Base-by-base conservation (phyloP, 2,888 invertebrate species). In the Eremobia ochroleuca region DNA sequence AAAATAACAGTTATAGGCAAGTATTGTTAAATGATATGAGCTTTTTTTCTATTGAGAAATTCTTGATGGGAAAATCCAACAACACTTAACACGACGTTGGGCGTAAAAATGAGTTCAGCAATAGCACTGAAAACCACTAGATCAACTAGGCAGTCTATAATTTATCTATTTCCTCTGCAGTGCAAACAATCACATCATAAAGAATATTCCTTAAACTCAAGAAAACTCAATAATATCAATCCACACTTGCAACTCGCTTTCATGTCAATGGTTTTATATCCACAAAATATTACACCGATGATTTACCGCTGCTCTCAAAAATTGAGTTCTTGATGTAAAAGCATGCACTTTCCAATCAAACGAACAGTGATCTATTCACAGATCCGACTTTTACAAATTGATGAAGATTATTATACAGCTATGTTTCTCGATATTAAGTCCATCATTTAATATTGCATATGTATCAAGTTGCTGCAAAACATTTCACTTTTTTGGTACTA, bases 271-370 rank as follows among this genome's bases (percentile, higher is more conserved):
- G n/a, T 43, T 55, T 2, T 52, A 0, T 52, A 28, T 67, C 25
- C 25, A 43, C 25, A 40, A n/a, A 65, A 77, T 40, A 77, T 37
- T 13, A 11, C 28, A 18, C 37, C 3, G 13, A 28, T 18, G 43
- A 69, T 68, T 31, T 69, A 76, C 2, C 0, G 28, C 18, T 58
- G 5, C 18, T 67, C 1, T 46, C 18, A 21, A 67, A 78, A 67
- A 28, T 68, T 68, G 5, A 58, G 55, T 58, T 67, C 2, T 28
- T 77, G 31, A 77, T 18, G 40, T 49, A 1, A 77, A 75, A 62
- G 40, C 25, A 37, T 37, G 18, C 55, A 67, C 34, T 28, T 37
- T 52, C 28, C 55, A 65, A 55, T 55, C 78, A 66, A n/a, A 18
- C 2, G 18, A 34, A 65, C 21, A 18, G n/a, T n/a, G 37, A 25